Evolutionary conservation across 1,140 invertebrate genomes (phyloP).

Genomic region (Cecropterus lyciades): DNA sequence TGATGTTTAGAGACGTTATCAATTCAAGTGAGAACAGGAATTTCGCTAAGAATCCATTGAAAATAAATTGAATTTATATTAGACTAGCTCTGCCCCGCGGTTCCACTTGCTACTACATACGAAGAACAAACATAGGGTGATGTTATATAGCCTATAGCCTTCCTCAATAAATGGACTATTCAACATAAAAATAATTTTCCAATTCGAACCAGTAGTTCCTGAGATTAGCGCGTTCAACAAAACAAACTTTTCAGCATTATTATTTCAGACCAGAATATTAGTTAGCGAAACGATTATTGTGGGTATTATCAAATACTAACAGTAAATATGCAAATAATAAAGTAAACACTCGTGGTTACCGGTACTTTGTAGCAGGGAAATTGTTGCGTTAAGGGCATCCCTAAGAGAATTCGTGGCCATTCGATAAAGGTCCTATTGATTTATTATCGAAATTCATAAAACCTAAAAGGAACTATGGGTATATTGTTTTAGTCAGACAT

Average conservation of each 20-base stretch:
- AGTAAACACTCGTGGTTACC: background rate
- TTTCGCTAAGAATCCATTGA: background rate
- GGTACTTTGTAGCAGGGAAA: background rate
- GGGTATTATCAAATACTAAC: background rate
- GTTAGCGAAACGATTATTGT: background rate
- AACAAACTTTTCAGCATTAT: too few relatives aligned
- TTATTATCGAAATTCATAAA: background rate
- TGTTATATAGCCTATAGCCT: too few relatives aligned
- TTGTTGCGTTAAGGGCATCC: background rate
- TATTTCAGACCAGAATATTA: background rate
- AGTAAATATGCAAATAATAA: background rate
- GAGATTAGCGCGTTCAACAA: too few relatives aligned
- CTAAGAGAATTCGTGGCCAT: background rate
- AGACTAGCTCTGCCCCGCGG: too few relatives aligned
- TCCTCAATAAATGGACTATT: too few relatives aligned
- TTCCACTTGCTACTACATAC: too few relatives aligned
- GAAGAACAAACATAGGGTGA: too few relatives aligned
- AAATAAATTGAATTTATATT: too few relatives aligned
- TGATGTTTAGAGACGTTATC: background rate
- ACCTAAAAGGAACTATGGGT: background rate
- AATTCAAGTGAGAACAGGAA: too few relatives aligned
- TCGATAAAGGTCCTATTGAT: background rate
- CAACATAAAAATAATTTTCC: too few relatives aligned
- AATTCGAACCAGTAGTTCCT: too few relatives aligned
- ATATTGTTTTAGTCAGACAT: constrained; percentile 1